phyloP scores from a whole-genome alignment of 2,113 vertebrate species.

The Tragelaphus scriptus region DNA sequence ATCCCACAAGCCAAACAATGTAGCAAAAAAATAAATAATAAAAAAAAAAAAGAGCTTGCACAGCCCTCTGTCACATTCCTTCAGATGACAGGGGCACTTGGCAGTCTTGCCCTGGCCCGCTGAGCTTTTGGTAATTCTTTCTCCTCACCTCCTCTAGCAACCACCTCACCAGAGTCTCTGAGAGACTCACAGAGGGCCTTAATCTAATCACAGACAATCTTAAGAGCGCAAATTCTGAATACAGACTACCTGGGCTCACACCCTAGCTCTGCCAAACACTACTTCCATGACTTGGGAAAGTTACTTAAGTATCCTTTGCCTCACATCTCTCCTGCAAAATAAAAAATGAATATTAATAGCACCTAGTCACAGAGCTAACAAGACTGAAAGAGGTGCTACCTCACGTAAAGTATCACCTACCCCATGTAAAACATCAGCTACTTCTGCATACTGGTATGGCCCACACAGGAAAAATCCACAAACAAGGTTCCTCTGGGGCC shows the following conservation, averaged over 20 bases:
- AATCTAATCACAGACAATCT: not conserved
- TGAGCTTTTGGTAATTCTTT: not conserved
- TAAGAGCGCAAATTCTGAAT: not conserved
- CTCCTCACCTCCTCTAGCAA: not conserved
- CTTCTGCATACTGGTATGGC: not conserved
- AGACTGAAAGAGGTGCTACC: not conserved
- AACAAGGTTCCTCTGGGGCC: not conserved
- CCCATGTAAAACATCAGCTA: not conserved
- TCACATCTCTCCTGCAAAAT: not conserved
- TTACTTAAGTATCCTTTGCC: not conserved
- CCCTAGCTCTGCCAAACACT: not conserved
- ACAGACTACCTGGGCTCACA: not conserved
- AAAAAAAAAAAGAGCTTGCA: not conserved
- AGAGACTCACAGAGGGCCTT: not conserved
- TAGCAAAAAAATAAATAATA: not conserved
- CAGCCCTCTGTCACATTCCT: not conserved
- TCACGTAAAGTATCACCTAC: not conserved
- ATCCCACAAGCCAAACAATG: not conserved
- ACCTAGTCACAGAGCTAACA: accelerated
- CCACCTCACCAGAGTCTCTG: not conserved
- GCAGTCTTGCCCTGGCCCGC: no score
- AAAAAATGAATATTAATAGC: not conserved
- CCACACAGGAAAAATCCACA: not conserved
- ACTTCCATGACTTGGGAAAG: not conserved
- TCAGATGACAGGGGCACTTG: not conserved